Base-by-base conservation (phyloP, 1,140 invertebrate genomes). In the Andricus grossulariae region DNA sequence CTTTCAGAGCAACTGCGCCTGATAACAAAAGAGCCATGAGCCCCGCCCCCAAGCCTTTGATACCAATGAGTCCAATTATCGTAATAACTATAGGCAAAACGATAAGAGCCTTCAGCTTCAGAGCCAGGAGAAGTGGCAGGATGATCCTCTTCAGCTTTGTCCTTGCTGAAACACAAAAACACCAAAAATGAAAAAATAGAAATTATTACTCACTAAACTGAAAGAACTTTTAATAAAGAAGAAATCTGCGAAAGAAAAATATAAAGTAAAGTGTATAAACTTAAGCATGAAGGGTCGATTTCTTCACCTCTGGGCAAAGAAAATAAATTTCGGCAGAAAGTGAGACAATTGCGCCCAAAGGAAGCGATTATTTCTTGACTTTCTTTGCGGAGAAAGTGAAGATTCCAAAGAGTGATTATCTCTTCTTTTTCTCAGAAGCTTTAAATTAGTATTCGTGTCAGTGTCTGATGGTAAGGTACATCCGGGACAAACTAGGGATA, bases 1-100 rank as follows among this genome's bases (percentile, higher is more conserved):
- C 89, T 74, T 93, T 93, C 2, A 94, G 84, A 18, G 90, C 92
- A 0, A 93, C 88, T 1, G 92, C 92, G 50, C 91, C 92, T 15
- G 94, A 93, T 66, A 95, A 86, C 13, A 94, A 86, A 71, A 95
- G 88, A 3, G 94, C 93, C 79, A 94, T 88, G n/a, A 95, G 84
- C 52, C 94, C 93, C 25, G 93, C 92, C 55, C 93, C 93, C 7
- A 95, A 88, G 57, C 93, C 94, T 82, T 95, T 95, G 80, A 95
- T 92, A 1, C 94, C 93, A 55, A 95, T 91, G 50, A 95, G 86
- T 18, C 93, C 93, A 71, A 95, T 92, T 50, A 93, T 78, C 10
- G 93, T 93, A 50, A 95, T 91, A 32, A 94, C 78, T 16, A 94
- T 91, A n/a, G 94, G 94, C 51, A 95, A 81, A 49, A 94, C 87